phyloP scores from a whole-genome alignment of 1,140 invertebrate genomes.

The Ephestia elutella region DNA sequence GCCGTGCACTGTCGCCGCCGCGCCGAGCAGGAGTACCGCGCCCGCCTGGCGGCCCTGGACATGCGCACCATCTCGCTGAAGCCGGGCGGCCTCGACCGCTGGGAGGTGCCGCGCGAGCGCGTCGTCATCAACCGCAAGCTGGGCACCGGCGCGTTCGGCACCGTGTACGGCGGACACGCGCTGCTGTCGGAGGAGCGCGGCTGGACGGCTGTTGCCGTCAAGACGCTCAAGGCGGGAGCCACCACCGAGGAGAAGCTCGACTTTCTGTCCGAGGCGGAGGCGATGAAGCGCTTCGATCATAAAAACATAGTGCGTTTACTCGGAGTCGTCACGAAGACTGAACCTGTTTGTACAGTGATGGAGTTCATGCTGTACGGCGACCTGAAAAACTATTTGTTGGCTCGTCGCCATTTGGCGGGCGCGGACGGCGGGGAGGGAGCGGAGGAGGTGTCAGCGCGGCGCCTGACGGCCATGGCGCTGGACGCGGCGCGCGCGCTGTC shows the following conservation, averaged over 20 bases:
- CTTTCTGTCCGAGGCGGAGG: constrained; percentile 93
- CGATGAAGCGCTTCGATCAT: constrained; percentile 94
- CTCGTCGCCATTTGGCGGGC: constrained; percentile 86
- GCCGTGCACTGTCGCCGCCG: constrained; percentile 82
- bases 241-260: constrained; percentile 91
- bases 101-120: constrained; percentile 88
- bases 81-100: constrained; percentile 81
- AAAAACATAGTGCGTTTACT: constrained; percentile 91
- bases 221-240: constrained; percentile 89
- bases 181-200: constrained; percentile 78
- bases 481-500: constrained; percentile 90
- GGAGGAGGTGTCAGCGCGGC: constrained; percentile 85
- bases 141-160: constrained; percentile 93
- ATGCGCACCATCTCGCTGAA: constrained; percentile 80
- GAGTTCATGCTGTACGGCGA: constrained; percentile 96
- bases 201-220: constrained; percentile 93
- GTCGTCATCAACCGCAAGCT: constrained; percentile 93
- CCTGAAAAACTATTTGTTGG: constrained; percentile 90
- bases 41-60: constrained; percentile 83
- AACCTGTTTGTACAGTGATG: constrained; percentile 93
- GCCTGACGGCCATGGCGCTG: constrained; percentile 88
- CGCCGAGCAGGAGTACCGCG: constrained; percentile 82
- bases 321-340: constrained; percentile 88
- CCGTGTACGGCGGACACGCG: constrained; percentile 63
- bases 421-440: constrained; percentile 77